phyloP scores from a whole-genome alignment of 92 coral and sea anemone species.

The Isaurus tuberculatus region DNA sequence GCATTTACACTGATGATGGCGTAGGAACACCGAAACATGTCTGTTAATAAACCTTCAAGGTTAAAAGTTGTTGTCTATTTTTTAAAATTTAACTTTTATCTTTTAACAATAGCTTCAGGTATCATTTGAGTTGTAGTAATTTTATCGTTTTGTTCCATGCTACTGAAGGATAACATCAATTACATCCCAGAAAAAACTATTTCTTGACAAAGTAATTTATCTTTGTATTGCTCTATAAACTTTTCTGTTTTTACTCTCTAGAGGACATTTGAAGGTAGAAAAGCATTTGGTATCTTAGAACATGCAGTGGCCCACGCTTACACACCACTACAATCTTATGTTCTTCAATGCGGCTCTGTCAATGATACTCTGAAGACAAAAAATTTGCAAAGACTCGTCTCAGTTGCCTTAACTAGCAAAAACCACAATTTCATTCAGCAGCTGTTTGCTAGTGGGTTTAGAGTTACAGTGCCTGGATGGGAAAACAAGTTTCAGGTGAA shows the following conservation, averaged over 20 bases:
- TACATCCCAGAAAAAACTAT: background rate
- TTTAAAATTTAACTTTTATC: too few species aligned
- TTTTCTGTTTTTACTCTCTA: background rate
- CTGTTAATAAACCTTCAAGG: too few species aligned
- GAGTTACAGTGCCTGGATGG: background rate
- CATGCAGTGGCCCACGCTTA: background rate
- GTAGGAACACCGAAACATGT: too few species aligned
- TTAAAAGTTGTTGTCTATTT: too few species aligned
- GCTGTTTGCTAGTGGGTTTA: constrained; percentile 12
- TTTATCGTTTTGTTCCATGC: too few species aligned
- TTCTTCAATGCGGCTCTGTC: background rate
- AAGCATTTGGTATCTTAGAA: background rate
- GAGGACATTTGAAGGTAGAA: background rate
- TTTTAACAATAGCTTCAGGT: too few species aligned
- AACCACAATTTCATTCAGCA: background rate
- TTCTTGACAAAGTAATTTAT: background rate
- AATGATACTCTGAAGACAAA: constrained; percentile 6
- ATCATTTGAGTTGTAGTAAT: too few species aligned
- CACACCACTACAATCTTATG: background rate
- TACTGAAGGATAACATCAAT: too few species aligned
- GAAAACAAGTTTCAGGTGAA: background rate
- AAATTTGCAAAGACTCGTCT: background rate
- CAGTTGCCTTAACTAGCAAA: background rate
- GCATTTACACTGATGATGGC: too few species aligned
- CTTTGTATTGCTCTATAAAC: background rate